Evolutionary conservation across 2,113 vertebrate genomes (phyloP).

Genomic region (Mesitornis unicolor): DNA sequence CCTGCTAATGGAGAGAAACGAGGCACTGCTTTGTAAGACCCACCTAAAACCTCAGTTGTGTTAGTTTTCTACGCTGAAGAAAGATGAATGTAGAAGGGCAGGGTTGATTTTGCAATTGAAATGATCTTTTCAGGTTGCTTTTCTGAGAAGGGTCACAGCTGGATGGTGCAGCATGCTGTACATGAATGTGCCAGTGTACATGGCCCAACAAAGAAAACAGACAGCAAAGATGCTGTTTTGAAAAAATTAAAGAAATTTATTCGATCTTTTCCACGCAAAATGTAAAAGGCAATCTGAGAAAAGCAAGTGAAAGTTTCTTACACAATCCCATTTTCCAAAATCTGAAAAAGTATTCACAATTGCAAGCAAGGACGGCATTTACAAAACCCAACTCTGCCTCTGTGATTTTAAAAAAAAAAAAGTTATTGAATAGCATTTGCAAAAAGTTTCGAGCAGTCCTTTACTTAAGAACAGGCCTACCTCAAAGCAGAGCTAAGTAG

Average conservation of each 20-base stretch:
- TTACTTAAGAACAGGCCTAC: not conserved
- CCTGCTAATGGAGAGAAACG: not conserved
- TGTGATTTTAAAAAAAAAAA: not conserved
- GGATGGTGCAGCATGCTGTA: not conserved
- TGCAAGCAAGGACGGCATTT: not conserved
- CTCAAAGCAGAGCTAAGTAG: conserved; percentile 58
- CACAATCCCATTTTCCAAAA: not conserved
- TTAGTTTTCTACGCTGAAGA: not conserved
- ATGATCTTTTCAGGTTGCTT: not conserved
- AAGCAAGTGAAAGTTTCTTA: not conserved
- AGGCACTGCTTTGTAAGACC: not conserved
- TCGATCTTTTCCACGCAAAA: not conserved
- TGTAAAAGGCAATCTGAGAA: not conserved
- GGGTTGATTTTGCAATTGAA: not conserved
- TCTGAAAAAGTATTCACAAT: not conserved
- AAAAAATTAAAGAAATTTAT: not conserved
- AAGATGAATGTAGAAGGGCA: not conserved
- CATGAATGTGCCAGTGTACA: not conserved
- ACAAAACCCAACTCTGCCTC: not conserved
- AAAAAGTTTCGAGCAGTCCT: not conserved
- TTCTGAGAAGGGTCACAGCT: not conserved
- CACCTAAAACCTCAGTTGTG: not conserved
- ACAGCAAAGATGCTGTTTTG: not conserved
- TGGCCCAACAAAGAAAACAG: not conserved
- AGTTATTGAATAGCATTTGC: not conserved